A percentile compares a stretch with the other conserved stretches of the same genome.
Conservation (phyloP, 2,797 vertebrate species). For the Epinephelus awoara region DNA sequence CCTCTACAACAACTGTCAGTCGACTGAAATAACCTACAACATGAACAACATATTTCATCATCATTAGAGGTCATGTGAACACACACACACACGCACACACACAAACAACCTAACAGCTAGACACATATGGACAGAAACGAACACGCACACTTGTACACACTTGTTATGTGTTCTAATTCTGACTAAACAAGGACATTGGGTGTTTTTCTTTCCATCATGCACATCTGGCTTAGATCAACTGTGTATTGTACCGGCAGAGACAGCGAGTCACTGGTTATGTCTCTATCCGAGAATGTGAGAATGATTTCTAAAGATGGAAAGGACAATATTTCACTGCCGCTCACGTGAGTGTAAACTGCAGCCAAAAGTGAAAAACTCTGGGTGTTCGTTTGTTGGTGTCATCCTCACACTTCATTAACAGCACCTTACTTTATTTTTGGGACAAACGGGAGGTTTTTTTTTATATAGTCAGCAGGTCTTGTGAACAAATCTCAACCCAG, state of each 20-base stretch:
- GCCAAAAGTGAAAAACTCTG: slow-evolving; percentile 57
- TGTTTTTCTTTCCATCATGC: neutral
- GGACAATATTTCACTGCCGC: slow-evolving; percentile 48
- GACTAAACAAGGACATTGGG: neutral
- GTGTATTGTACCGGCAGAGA: slow-evolving; percentile 19
- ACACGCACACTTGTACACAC: neutral
- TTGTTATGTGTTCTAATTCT: slow-evolving; percentile 7
- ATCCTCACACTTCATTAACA: slow-evolving; percentile 65
- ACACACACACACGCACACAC: slow-evolving; percentile 13
- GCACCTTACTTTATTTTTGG: slow-evolving; percentile 65
- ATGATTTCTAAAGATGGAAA: slow-evolving; percentile 58
- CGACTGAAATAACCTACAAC: slow-evolving; percentile 66
- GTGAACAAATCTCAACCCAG: slow-evolving; percentile 6
- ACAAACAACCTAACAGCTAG: neutral
- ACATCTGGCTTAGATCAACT: slow-evolving; percentile 13
- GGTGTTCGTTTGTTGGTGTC: slow-evolving; percentile 56
- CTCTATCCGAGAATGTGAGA: slow-evolving; percentile 52
- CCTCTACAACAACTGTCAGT: slow-evolving; percentile 64
- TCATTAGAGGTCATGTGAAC: slow-evolving; percentile 56
- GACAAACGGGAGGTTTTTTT: slow-evolving; percentile 13
- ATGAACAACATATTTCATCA: slow-evolving; percentile 71
- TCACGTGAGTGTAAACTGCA: slow-evolving; percentile 54
- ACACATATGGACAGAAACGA: slow-evolving; percentile 12
- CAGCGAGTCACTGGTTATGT: slow-evolving; percentile 37
- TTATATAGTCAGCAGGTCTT: slow-evolving; percentile 17